Evolutionary conservation across 35 echinoderm and acorn worm genomes (phyloP).

Genomic region (Ptychodera flava): DNA sequence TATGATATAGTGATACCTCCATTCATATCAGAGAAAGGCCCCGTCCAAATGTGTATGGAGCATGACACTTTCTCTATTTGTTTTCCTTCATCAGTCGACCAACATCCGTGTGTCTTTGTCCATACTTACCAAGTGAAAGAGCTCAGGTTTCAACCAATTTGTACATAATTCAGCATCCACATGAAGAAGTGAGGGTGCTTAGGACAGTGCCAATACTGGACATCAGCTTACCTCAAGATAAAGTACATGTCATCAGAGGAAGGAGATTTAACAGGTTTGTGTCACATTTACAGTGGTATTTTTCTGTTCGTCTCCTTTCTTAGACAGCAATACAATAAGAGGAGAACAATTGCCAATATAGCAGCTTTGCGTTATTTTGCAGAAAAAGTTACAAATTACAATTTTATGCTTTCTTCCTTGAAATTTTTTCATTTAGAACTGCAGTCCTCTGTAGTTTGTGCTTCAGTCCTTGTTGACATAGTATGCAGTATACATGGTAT

Average conservation of each 20-base stretch:
- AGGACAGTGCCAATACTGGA: slow-evolving; percentile 53
- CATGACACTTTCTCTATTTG: too few relatives aligned
- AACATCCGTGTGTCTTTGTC: slow-evolving; percentile 45
- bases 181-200: slow-evolving; percentile 45
- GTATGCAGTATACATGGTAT: too few relatives aligned
- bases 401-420: neutral
- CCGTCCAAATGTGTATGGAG: too few relatives aligned
- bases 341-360: neutral
- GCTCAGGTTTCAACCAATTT: slow-evolving; percentile 24
- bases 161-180: slow-evolving; percentile 57
- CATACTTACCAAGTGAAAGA: slow-evolving; percentile 33
- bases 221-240: slow-evolving; percentile 32
- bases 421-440: neutral
- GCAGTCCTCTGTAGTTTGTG: neutral
- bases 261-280: slow-evolving; percentile 30
- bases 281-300: slow-evolving; percentile 15
- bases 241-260: slow-evolving; percentile 52
- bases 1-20: too few relatives aligned
- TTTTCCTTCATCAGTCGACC: too few relatives aligned
- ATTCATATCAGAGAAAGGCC: too few relatives aligned
- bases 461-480: too few relatives aligned
- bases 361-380: neutral
- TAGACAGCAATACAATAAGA: neutral
- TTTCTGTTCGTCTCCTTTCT: neutral
- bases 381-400: too few relatives aligned